phyloP scores from a whole-genome alignment of 2,113 vertebrate genomes.

The Sander vitreus region DNA sequence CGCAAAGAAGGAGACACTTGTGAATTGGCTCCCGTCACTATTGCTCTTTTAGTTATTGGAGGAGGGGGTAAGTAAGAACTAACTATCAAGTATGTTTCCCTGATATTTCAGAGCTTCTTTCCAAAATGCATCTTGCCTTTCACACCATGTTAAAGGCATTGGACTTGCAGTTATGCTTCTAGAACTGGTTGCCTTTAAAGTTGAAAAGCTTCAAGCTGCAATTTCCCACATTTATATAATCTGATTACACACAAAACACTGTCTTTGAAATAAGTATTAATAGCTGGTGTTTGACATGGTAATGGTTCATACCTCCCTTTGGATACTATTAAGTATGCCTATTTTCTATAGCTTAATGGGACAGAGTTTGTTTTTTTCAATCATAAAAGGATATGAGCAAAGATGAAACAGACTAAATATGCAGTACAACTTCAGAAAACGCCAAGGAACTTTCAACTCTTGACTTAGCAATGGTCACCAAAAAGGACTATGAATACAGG shows the following conservation, averaged over 20 bases:
- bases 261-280: neutral
- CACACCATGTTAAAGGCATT: neutral
- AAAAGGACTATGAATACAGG: neutral
- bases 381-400: neutral
- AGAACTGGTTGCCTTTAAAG: slow-evolving; percentile 4
- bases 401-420: neutral
- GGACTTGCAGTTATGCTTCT: neutral
- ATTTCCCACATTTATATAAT: neutral
- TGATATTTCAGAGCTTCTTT: neutral
- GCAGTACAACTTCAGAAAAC: neutral
- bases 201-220: slow-evolving; percentile 11
- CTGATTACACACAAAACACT: slow-evolving; percentile 14
- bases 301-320: neutral
- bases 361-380: slow-evolving; percentile 1
- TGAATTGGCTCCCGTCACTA: slow-evolving; percentile 86
- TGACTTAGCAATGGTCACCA: neutral
- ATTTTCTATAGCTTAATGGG: neutral
- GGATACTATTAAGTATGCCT: neutral
- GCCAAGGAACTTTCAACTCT: neutral
- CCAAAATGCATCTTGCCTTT: neutral
- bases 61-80: slow-evolving; percentile 80
- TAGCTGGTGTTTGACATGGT: neutral
- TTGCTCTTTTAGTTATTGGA: slow-evolving; percentile 85
- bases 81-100: neutral
- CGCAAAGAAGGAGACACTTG: slow-evolving; percentile 87